Conservation (phyloP, 2,113 vertebrate genomes). For the Corapipo altera region DNA sequence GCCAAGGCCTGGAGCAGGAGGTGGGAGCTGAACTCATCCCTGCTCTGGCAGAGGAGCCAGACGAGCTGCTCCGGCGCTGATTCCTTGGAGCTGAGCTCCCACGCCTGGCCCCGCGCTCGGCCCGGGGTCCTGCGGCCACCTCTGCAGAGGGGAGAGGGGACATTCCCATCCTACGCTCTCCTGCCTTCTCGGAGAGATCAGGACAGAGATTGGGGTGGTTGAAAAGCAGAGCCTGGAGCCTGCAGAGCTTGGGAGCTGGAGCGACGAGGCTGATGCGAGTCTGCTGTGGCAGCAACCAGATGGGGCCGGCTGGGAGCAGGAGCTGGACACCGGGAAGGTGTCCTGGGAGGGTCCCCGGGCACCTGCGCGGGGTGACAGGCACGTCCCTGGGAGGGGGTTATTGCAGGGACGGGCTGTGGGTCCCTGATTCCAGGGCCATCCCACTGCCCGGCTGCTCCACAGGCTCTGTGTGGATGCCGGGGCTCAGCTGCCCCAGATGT, state of each 20-base stretch:
- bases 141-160: not conserved
- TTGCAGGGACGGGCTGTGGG: not conserved
- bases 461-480: no score
- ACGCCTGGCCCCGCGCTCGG: not conserved
- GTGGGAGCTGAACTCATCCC: not conserved
- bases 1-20: not conserved
- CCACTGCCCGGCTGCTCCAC: not conserved
- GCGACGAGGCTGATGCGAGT: not conserved
- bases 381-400: not conserved
- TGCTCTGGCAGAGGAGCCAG: not conserved
- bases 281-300: not conserved
- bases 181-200: not conserved
- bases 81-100: not conserved
- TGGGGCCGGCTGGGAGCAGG: not conserved
- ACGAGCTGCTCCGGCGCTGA: accelerated
- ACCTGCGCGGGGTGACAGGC: not conserved
- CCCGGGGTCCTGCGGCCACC: not conserved
- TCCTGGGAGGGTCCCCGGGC: accelerated
- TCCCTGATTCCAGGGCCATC: not conserved
- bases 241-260: not conserved
- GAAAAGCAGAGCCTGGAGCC: not conserved
- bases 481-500: not conserved
- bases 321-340: not conserved
- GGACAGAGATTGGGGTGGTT: not conserved
- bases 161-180: not conserved